Percentiles rank a stretch among this genome's conserved stretches.
phyloP scores from a whole-genome alignment of 2,113 vertebrate species.

The cattle (Bos taurus) region ARS-UCD2.0 NC_037337.1:653501-654000 shows the following conservation, averaged over 20 bases:
- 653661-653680: neutral
- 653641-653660: neutral
- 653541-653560: fast-evolving
- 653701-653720: neutral
- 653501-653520: neutral
- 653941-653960: neutral
- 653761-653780: neutral
- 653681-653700: neutral
- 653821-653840: neutral
- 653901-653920: neutral
- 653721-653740: neutral
- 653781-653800: neutral
- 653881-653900: neutral
- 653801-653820: neutral
- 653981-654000: neutral
- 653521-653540: neutral
- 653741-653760: neutral
- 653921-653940: neutral
- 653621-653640: neutral
- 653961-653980: neutral
- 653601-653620: neutral
- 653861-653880: neutral
- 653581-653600: neutral
- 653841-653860: neutral
- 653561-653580: neutral